Base-by-base conservation (phyloP, 2,797 vertebrate genomes). In the Tokudaia muenninki region DNA sequence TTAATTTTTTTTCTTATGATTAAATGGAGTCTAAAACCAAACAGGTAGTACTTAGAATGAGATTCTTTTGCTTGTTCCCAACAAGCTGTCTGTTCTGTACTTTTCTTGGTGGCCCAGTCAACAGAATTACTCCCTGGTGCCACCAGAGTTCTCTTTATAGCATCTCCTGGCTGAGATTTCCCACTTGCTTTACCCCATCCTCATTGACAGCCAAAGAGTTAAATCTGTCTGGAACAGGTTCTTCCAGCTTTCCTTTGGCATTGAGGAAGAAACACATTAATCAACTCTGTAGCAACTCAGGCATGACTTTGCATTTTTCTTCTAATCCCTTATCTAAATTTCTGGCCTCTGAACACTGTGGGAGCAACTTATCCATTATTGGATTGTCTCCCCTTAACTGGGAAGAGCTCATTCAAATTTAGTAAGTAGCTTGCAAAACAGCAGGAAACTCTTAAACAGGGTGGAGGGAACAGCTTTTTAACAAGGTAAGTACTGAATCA, bases 371-470 rank as follows among this genome's bases (percentile, higher is more conserved):
- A 75, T 41, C 16, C 37, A 12, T 59, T 16, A 11, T 12, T 50
- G 41, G 59, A 83, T 72, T 59, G 75, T 44, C 12, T 24, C 29
- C 21, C 2, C 16, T 16, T 57, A 12, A 37, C 11, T 79, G 31
- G 83, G 90, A 37, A 77, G 83, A 87, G 19, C 26, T 87, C 55
- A 63, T 90, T 77, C 55, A 77, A 77, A 89, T 89, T 61, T 16
- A 78, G n/a, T 9, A 90, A 90, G 10, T 2, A 89, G 74, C 57
- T 47, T 50, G 63, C 24, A n/a, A n/a, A 89, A 90, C 52, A 77
- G 13, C 55, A 41, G 41, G 57, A 8, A 21, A 11, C 1, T 61
- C 65, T 13, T 72, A 1, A 6, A n/a, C 67, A 55, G 14, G 50
- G 61, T 44, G 34, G 77, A 13, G 31, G n/a, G 44, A 52, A 22